Conservation (phyloP, 2,888 invertebrate genomes). For the Drosophila prolongata region DNA sequence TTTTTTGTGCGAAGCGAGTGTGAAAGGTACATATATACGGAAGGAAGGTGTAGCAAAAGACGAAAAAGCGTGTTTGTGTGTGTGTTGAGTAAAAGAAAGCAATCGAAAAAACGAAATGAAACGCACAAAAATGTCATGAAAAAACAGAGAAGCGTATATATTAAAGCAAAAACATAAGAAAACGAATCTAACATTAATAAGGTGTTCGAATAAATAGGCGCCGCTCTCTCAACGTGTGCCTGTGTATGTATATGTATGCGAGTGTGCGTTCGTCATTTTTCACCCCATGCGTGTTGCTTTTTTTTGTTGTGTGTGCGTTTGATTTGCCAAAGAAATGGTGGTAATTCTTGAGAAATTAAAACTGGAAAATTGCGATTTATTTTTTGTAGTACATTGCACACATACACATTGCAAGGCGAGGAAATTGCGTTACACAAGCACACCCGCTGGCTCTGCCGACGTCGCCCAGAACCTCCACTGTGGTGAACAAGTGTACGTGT, state of each 20-base stretch:
- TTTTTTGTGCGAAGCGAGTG: conserved; percentile 23
- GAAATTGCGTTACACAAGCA: conserved; percentile 76
- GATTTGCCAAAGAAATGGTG: conserved; percentile 9
- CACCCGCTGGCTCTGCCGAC: conserved; percentile 45
- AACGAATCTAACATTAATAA: conserved; percentile 32
- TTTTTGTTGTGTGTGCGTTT: conserved; percentile 23
- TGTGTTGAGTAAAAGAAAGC: conserved; percentile 65
- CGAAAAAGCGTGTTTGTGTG: conserved; percentile 59
- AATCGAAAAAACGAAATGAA: conserved; percentile 66
- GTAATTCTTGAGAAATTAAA: conserved; percentile 34
- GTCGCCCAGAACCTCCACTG: conserved; percentile 24
- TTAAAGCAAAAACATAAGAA: conserved; percentile 13
- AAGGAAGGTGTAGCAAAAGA: conserved; percentile 74
- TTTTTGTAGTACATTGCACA: conserved; percentile 18
- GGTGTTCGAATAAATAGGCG: conserved; percentile 29
- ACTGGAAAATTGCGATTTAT: conserved; percentile 29
- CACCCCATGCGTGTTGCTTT: conserved; percentile 35
- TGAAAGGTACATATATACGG: conserved; percentile 69
- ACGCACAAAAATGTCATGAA: conserved; percentile 47
- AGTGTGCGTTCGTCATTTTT: conserved; percentile 25
- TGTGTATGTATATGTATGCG: conserved; percentile 2
- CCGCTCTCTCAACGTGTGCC: conserved; percentile 21
- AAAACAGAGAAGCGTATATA: conserved; percentile 54
- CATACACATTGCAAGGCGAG: conserved; percentile 20
- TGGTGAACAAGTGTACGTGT: conserved; percentile 48